phyloP scores from a whole-genome alignment of 2,113 vertebrate genomes.

The Albula glossodonta region DNA sequence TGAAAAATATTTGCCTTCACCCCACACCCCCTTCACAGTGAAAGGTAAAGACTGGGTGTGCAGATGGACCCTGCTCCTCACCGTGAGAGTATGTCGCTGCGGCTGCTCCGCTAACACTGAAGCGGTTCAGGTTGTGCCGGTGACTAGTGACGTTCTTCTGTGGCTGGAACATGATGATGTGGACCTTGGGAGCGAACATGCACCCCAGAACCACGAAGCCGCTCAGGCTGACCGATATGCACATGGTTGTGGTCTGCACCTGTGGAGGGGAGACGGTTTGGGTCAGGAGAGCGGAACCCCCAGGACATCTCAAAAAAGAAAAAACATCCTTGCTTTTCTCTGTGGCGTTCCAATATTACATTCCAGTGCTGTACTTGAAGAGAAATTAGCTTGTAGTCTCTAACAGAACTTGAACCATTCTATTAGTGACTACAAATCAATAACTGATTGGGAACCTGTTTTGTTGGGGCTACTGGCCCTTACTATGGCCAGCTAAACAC shows the following conservation, averaged over 20 bases:
- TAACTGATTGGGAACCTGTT: background rate
- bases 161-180: slow-evolving; percentile 97
- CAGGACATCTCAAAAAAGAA: slow-evolving; percentile 20
- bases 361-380: background rate
- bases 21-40: too few relatives aligned
- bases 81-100: slow-evolving; percentile 87
- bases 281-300: background rate
- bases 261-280: slow-evolving; percentile 55
- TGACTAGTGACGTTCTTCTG: slow-evolving; percentile 98
- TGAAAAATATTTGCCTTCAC: too few relatives aligned
- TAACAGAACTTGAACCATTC: background rate
- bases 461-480: background rate
- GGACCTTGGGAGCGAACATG: slow-evolving; percentile 96
- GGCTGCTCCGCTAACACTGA: slow-evolving; percentile 91
- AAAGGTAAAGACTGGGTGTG: too few relatives aligned
- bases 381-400: background rate
- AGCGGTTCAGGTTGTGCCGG: slow-evolving; percentile 92
- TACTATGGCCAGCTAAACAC: background rate
- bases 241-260: slow-evolving; percentile 99
- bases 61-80: slow-evolving; percentile 62
- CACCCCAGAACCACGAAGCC: slow-evolving; percentile 97
- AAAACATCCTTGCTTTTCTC: background rate
- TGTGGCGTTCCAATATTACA: background rate
- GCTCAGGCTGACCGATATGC: slow-evolving; percentile 96
- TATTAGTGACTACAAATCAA: background rate